Conservation (phyloP, 2,797 vertebrate genomes). For the Champsocephalus esox region DNA sequence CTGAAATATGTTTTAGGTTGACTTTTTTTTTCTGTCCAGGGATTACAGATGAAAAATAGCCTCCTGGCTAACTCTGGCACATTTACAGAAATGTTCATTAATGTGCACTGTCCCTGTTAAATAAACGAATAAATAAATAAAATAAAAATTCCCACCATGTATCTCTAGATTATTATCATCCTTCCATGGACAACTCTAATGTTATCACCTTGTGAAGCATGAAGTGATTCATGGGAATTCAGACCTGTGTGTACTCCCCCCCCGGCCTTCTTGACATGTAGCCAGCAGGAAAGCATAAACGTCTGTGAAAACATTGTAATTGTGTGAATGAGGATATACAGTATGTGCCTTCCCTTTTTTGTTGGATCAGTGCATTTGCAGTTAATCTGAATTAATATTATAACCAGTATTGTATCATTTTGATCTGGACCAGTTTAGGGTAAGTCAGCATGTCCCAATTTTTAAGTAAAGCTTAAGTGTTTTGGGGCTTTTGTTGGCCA, state of each 20-base stretch:
- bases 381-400: constrained; percentile 70
- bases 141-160: neutral
- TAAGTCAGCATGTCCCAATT: constrained; percentile 75
- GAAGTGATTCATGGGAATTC: constrained; percentile 65
- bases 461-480: constrained; percentile 71
- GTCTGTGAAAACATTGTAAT: constrained; percentile 33
- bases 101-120: too few relatives aligned
- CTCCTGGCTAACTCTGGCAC: too few relatives aligned
- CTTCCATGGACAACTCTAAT: constrained; percentile 55
- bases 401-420: constrained; percentile 58
- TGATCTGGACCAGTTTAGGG: constrained; percentile 68
- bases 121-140: too few relatives aligned
- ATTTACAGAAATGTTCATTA: too few relatives aligned
- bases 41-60: too few relatives aligned
- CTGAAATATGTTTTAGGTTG: too few relatives aligned
- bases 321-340: constrained; percentile 37
- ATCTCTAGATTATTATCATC: constrained; percentile 12
- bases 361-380: constrained; percentile 55
- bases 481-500: constrained; percentile 66
- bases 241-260: constrained; percentile 18
- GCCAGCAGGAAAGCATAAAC: constrained; percentile 65
- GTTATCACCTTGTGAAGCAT: constrained; percentile 47
- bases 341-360: constrained; percentile 21
- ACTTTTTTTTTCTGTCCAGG: too few relatives aligned
- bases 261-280: constrained; percentile 46